These are phyloP conservation scores for Steinernema hermaphroditum DNA, from an alignment of 2,888 invertebrate genomes.

Conservation along the genomic window DNA sequence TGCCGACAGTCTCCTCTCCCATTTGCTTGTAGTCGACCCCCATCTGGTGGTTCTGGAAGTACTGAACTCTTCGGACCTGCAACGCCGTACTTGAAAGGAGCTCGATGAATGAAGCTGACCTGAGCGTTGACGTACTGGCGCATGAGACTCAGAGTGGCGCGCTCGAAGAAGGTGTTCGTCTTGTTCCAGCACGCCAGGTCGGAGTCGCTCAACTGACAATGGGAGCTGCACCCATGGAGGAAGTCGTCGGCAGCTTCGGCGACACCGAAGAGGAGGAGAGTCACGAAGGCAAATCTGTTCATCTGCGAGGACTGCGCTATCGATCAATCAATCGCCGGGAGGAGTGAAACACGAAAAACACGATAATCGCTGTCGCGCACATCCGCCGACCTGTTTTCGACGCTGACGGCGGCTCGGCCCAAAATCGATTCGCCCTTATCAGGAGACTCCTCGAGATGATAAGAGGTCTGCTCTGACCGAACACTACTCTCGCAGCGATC, in stretches of 20 bases:
- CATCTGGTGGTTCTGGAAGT: not conserved
- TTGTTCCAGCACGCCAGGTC: constrained; percentile 17
- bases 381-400: constrained; percentile 22
- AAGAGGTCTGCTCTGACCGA: too few relatives aligned
- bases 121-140: constrained; percentile 9
- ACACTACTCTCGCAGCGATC: too few relatives aligned
- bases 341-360: constrained; percentile 25
- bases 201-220: not conserved
- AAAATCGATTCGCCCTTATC: constrained; percentile 26
- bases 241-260: not conserved
- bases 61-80: constrained; percentile 7
- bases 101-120: not conserved
- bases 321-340: constrained; percentile 18
- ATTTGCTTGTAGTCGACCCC: not conserved
- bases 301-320: not conserved
- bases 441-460: constrained; percentile 20
- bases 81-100: not conserved
- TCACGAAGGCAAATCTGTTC: not conserved
- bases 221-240: constrained; percentile 20
- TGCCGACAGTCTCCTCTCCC: not conserved
- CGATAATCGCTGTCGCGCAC: constrained; percentile 25
- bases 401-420: not conserved
- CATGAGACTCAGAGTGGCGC: constrained; percentile 10
- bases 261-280: not conserved
- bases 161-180: constrained; percentile 22